These are phyloP conservation scores for Exephanes ischioxanthus DNA, from an alignment of 2,888 invertebrate genomes.

Conservation along the genomic window DNA sequence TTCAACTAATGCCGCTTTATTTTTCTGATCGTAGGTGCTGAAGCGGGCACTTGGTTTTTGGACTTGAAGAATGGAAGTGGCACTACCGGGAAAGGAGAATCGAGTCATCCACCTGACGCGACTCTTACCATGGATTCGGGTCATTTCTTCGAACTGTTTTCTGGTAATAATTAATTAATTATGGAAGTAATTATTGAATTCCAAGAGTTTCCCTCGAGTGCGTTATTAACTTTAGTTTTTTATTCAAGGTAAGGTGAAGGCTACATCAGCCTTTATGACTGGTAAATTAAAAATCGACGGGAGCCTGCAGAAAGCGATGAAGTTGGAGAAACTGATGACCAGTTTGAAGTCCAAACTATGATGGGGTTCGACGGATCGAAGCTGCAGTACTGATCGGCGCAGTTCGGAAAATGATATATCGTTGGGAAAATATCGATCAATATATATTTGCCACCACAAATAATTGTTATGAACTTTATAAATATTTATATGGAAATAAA, in stretches of 20 bases:
- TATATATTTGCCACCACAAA: constrained; percentile 6
- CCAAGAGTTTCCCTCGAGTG: background rate
- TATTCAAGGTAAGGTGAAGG: constrained; percentile 92
- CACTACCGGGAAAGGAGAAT: constrained; percentile 91
- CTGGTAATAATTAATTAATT: constrained; percentile 85
- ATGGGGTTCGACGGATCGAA: constrained; percentile 63
- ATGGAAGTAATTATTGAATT: background rate
- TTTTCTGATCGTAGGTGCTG: constrained; percentile 86
- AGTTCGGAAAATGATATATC: background rate
- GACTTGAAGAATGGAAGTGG: constrained; percentile 96
- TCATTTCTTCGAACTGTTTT: constrained; percentile 93
- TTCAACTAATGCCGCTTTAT: background rate
- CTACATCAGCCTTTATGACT: constrained; percentile 97
- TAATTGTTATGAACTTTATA: constrained; percentile 26
- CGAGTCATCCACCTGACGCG: constrained; percentile 90
- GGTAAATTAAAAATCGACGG: constrained; percentile 98
- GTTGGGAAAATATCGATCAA: background rate
- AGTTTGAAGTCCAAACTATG: constrained; percentile 90
- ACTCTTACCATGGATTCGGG: constrained; percentile 93
- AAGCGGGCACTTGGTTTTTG: constrained; percentile 92
- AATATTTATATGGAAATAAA: constrained; percentile 42
- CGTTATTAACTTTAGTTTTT: constrained; percentile 22
- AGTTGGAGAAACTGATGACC: constrained; percentile 95
- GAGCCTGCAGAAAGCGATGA: constrained; percentile 97
- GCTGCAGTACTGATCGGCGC: background rate